Evolutionary conservation across 2,888 invertebrate genomes (phyloP).

Genomic region (Gymnosoma rotundatum): DNA sequence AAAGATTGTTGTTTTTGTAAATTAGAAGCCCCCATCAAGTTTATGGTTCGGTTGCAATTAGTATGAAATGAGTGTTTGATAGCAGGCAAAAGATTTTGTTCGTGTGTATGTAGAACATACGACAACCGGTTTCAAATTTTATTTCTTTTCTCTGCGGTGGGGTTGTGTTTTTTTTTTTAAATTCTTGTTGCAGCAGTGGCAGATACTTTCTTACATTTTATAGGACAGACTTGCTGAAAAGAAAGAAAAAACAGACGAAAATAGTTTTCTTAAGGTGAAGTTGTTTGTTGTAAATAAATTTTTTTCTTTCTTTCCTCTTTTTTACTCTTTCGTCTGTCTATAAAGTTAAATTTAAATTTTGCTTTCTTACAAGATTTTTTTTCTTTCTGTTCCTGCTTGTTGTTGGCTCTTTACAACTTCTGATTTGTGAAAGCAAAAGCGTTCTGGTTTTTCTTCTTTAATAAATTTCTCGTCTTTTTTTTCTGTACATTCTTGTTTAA

Average conservation of each 20-base stretch:
- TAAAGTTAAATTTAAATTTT: constrained; percentile 41
- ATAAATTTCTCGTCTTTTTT: constrained; percentile 48
- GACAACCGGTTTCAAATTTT: constrained; percentile 62
- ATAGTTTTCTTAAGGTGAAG: constrained; percentile 32
- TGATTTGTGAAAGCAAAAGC: constrained; percentile 74
- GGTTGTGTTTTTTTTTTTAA: not conserved
- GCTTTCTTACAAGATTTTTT: constrained; percentile 67
- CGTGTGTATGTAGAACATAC: constrained; percentile 51
- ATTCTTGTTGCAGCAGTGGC: constrained; percentile 2
- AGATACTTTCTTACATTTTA: constrained; percentile 50
- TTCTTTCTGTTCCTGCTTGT: constrained; percentile 69
- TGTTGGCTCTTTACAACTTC: constrained; percentile 71
- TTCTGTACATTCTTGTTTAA: constrained; percentile 1
- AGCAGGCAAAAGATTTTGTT: not conserved
- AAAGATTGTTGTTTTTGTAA: constrained; percentile 26
- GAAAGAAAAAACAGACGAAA: not conserved
- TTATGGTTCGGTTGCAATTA: constrained; percentile 36
- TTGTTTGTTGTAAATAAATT: constrained; percentile 52
- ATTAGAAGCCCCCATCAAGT: constrained; percentile 55
- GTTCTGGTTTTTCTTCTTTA: constrained; percentile 68
- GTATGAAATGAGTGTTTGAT: constrained; percentile 7
- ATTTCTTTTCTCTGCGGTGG: constrained; percentile 3
- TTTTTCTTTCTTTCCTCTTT: constrained; percentile 31
- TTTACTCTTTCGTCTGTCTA: not conserved
- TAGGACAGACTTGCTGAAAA: constrained; percentile 12